A percentile compares a stretch with the other conserved stretches of the same genome.
Conservation (phyloP, 2,797 vertebrate genomes). For the Neomorphus geoffroyi region DNA sequence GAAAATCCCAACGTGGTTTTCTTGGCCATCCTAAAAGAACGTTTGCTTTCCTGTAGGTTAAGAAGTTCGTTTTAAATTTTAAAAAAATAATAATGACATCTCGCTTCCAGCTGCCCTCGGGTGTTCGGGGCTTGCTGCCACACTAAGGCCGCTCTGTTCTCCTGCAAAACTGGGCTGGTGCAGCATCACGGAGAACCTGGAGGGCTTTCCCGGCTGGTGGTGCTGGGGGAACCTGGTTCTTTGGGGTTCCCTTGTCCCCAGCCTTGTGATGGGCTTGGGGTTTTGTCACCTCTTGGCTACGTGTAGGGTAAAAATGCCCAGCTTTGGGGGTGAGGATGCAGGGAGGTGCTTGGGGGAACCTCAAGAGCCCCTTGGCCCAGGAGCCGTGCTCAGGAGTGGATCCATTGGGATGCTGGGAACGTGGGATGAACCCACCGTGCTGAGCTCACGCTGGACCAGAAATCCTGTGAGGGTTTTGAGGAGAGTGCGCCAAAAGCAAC, state of each 20-base stretch:
- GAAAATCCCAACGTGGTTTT: slow-evolving; percentile 70
- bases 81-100: slow-evolving; percentile 23
- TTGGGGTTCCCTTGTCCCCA: background rate
- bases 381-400: rapidly evolving
- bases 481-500: background rate
- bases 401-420: background rate
- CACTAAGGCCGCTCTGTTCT: slow-evolving; percentile 17
- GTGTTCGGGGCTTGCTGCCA: slow-evolving; percentile 29
- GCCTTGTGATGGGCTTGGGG: background rate
- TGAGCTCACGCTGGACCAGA: background rate
- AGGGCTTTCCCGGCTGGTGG: background rate
- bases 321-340: background rate
- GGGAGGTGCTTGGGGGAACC: background rate
- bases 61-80: slow-evolving; percentile 50
- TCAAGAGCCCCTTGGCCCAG: rapidly evolving
- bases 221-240: background rate
- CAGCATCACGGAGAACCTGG: background rate
- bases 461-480: background rate
- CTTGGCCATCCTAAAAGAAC: slow-evolving; percentile 46
- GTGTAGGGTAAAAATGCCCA: background rate
- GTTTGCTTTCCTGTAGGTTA: slow-evolving; percentile 62
- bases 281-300: background rate
- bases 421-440: background rate
- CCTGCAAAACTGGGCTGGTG: background rate
- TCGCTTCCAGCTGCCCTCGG: slow-evolving; percentile 35